phyloP scores from a whole-genome alignment of 2,797 vertebrate genomes.

The Pipistrellus kuhlii region DNA sequence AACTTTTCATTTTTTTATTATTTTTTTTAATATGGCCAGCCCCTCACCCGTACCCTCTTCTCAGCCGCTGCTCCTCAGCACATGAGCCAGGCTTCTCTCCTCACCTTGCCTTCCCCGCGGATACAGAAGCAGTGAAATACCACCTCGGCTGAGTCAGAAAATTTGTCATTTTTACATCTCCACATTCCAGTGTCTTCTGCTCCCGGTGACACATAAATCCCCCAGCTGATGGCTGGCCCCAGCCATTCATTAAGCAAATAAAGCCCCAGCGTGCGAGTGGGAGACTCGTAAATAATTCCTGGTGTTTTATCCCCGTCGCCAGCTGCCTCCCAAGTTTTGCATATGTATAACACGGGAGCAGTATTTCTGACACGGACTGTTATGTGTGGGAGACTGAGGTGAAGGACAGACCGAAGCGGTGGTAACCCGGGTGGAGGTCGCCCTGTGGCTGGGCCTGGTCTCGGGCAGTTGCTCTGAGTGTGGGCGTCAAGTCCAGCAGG shows the following conservation, averaged over 20 bases:
- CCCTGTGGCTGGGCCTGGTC: fast-evolving
- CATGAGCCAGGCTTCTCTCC: neutral
- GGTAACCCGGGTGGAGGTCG: neutral
- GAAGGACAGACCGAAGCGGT: neutral
- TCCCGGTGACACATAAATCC: conserved; percentile 81
- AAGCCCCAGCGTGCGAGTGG: conserved; percentile 69
- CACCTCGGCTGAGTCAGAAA: conserved; percentile 62
- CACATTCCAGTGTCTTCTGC: conserved; percentile 80
- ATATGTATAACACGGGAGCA: conserved; percentile 76
- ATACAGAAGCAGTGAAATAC: conserved; percentile 74
- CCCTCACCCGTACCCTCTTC: neutral
- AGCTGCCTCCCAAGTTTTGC: conserved; percentile 75
- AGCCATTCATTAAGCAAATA: conserved; percentile 84
- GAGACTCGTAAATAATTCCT: conserved; percentile 80
- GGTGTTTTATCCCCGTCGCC: conserved; percentile 69
- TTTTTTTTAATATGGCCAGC: neutral
- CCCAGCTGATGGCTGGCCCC: conserved; percentile 75
- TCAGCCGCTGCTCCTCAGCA: neutral
- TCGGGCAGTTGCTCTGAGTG: fast-evolving
- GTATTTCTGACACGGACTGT: conserved; percentile 70
- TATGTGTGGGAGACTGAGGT: conserved; percentile 39
- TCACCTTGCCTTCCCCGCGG: conserved; percentile 45
- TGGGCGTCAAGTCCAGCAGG: neutral
- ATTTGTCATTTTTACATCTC: conserved; percentile 84
- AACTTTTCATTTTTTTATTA: neutral